Evolutionary conservation across 2,888 invertebrate genomes (phyloP).

Genomic region (Adineta ricciae): DNA sequence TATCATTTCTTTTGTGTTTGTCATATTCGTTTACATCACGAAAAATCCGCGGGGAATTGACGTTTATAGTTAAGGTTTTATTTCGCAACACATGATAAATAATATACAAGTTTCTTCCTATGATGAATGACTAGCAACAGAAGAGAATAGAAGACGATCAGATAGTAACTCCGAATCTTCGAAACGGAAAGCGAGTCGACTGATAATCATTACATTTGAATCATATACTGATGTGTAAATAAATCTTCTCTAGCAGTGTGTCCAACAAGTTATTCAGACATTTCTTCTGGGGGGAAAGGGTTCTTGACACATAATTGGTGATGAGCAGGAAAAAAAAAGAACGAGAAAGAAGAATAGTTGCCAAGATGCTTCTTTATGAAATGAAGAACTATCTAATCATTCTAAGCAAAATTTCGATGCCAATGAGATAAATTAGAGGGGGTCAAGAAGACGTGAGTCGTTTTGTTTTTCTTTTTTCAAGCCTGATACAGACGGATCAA

Average conservation of each 20-base stretch:
- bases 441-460: not conserved
- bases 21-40: not conserved
- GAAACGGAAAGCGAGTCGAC: not conserved
- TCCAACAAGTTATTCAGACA: not conserved
- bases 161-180: not conserved
- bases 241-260: not conserved
- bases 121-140: not conserved
- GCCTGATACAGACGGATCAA: not conserved
- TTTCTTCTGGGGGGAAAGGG: constrained; percentile 41
- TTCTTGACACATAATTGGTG: not conserved
- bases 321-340: constrained; percentile 50
- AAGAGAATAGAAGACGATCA: not conserved
- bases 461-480: constrained; percentile 38
- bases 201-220: not conserved
- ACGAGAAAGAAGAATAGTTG: not conserved
- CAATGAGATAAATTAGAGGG: not conserved
- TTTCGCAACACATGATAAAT: not conserved
- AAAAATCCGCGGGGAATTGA: not conserved
- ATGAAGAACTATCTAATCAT: not conserved
- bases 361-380: too few relatives aligned
- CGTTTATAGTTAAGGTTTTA: not conserved
- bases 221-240: not conserved
- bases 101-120: not conserved
- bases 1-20: not conserved
- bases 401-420: not conserved